Conservation (phyloP, 2,797 vertebrate species). For the Catostomus latipinnis region DNA sequence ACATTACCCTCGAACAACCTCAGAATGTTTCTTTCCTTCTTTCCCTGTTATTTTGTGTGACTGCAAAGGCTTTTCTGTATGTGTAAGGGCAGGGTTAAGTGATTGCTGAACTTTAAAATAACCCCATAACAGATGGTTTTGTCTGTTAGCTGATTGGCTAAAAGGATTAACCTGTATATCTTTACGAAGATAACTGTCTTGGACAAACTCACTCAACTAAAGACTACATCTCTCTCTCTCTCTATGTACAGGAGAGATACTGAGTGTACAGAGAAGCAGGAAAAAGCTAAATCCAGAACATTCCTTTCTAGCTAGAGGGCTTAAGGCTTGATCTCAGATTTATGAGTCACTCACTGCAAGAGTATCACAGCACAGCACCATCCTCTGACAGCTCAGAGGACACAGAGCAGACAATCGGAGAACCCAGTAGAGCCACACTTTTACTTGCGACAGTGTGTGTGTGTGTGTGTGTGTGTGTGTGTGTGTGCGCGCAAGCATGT, state of each 20-base stretch:
- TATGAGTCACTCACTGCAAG: slow-evolving; percentile 29
- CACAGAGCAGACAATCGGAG: slow-evolving; percentile 1
- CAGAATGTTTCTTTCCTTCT: no score
- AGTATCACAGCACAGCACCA: slow-evolving; percentile 46
- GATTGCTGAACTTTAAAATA: slow-evolving; percentile 71
- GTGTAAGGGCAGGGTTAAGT: background rate
- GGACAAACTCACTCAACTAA: slow-evolving; percentile 54
- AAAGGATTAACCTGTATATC: slow-evolving; percentile 70
- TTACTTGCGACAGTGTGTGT: background rate
- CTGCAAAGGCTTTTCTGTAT: background rate
- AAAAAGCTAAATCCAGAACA: slow-evolving; percentile 5
- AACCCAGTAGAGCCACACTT: slow-evolving; percentile 14
- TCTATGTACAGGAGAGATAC: background rate
- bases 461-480: slow-evolving; percentile 62
- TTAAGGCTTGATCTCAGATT: slow-evolving; percentile 36
- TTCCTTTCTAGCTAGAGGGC: slow-evolving; percentile 26
- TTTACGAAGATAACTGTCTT: slow-evolving; percentile 52
- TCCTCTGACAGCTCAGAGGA: slow-evolving; percentile 47
- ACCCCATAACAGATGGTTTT: slow-evolving; percentile 70
- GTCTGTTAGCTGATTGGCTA: slow-evolving; percentile 71
- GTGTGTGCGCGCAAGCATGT: slow-evolving; percentile 51
- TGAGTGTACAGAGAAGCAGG: slow-evolving; percentile 14
- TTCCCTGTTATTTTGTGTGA: background rate
- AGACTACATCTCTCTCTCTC: slow-evolving; percentile 61
- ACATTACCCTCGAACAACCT: no score